Percentiles rank a stretch among this genome's conserved stretches.
phyloP scores from a whole-genome alignment of 2,113 vertebrate species.

The Miniopterus natalensis region DNA sequence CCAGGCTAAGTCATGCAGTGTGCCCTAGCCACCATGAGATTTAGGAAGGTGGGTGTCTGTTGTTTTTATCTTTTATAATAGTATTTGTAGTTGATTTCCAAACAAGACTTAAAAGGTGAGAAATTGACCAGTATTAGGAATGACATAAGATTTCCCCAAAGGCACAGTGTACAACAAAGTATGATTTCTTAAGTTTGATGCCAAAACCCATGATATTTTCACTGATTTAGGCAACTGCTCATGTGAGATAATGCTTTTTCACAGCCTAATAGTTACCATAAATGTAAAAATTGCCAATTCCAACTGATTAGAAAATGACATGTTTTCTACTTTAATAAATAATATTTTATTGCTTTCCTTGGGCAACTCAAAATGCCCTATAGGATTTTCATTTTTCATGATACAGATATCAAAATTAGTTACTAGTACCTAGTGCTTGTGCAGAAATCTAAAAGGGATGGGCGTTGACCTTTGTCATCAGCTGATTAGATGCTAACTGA shows the following conservation, averaged over 20 bases:
- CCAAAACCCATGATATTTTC: not conserved
- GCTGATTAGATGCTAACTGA: not conserved
- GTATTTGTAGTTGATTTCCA: not conserved
- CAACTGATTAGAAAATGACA: slow-evolving; percentile 10
- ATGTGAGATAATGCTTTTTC: not conserved
- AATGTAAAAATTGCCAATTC: not conserved
- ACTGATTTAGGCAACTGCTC: not conserved
- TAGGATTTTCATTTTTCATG: not conserved
- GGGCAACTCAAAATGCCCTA: not conserved
- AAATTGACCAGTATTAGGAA: not conserved
- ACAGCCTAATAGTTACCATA: not conserved
- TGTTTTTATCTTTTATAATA: not conserved
- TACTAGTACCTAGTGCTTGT: not conserved
- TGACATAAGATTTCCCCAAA: not conserved
- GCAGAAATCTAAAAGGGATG: not conserved
- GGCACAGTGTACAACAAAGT: not conserved
- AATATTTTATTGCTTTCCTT: not conserved
- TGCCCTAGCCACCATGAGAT: not conserved
- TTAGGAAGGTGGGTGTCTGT: not conserved
- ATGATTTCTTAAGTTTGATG: not conserved
- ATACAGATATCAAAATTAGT: not conserved
- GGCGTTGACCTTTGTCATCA: not conserved
- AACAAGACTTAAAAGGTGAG: not conserved
- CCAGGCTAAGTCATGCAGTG: not conserved
- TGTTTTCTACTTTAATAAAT: not conserved